Conservation (phyloP, 1,140 invertebrate genomes). For the Trichoplusia ni region DNA sequence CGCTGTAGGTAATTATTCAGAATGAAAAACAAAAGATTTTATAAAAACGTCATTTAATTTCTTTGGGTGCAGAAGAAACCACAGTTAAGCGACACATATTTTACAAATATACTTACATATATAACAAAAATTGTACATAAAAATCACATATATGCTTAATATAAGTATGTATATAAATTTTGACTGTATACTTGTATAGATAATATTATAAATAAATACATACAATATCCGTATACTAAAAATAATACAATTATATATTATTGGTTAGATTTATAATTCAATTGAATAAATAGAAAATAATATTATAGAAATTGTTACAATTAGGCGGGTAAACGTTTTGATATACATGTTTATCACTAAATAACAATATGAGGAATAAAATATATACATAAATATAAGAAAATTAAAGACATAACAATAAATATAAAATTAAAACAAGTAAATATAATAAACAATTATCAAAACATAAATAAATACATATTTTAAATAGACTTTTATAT, state of each 20-base stretch:
- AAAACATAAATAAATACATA: slow-evolving; percentile 23
- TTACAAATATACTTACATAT: slow-evolving; percentile 21
- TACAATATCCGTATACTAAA: neutral
- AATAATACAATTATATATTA: neutral
- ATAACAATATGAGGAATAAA: neutral
- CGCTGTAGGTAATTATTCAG: neutral
- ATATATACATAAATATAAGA: neutral
- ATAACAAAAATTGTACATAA: neutral
- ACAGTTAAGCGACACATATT: neutral
- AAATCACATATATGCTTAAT: neutral
- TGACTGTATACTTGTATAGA: too few relatives aligned
- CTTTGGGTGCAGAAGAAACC: slow-evolving; percentile 31
- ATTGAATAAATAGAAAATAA: neutral
- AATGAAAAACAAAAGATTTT: slow-evolving; percentile 16
- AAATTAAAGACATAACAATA: neutral
- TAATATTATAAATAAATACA: neutral
- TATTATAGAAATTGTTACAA: slow-evolving; percentile 23
- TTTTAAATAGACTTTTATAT: slow-evolving; percentile 12
- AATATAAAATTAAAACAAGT: neutral
- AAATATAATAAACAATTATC: slow-evolving; percentile 5
- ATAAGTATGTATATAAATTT: too few relatives aligned
- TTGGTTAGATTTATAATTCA: too few relatives aligned
- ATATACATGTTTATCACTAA: too few relatives aligned
- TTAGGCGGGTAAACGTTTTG: slow-evolving; percentile 13
- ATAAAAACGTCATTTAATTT: slow-evolving; percentile 25